Evolutionary conservation across 2,113 vertebrate species (phyloP).

Genomic region (Origma solitaria): DNA sequence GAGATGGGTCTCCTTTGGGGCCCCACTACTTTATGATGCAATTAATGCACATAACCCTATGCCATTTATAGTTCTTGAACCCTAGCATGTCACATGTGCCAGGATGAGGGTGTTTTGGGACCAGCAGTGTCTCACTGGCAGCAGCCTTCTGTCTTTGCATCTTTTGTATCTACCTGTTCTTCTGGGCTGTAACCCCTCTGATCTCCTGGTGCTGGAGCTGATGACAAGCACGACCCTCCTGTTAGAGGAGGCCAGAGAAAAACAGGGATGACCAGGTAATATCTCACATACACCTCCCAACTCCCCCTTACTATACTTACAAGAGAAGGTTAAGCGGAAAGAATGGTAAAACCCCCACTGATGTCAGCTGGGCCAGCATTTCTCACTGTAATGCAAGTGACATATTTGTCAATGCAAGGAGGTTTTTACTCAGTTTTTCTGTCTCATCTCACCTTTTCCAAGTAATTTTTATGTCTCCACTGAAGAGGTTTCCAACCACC

Average conservation of each 20-base stretch:
- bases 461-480: not conserved
- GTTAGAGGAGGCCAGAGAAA: not conserved
- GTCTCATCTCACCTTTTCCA: not conserved
- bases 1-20: not conserved
- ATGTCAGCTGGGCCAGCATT: not conserved
- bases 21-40: not conserved
- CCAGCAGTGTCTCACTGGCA: not conserved
- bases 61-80: not conserved
- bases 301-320: not conserved
- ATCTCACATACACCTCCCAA: not conserved
- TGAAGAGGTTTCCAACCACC: not conserved
- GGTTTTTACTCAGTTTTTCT: not conserved
- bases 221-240: not conserved
- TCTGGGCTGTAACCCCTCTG: not conserved
- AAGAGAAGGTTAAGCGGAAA: not conserved
- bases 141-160: not conserved
- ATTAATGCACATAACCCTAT: not conserved
- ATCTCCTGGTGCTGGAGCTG: not conserved
- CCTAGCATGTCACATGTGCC: rapidly evolving
- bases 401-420: not conserved
- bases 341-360: not conserved
- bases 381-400: not conserved
- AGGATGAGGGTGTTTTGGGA: not conserved
- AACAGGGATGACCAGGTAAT: not conserved
- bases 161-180: not conserved